Evolutionary conservation across 2,113 vertebrate genomes (phyloP), one percentile per base, ranked within the genome.

Genomic region (Stercorarius parasiticus): DNA sequence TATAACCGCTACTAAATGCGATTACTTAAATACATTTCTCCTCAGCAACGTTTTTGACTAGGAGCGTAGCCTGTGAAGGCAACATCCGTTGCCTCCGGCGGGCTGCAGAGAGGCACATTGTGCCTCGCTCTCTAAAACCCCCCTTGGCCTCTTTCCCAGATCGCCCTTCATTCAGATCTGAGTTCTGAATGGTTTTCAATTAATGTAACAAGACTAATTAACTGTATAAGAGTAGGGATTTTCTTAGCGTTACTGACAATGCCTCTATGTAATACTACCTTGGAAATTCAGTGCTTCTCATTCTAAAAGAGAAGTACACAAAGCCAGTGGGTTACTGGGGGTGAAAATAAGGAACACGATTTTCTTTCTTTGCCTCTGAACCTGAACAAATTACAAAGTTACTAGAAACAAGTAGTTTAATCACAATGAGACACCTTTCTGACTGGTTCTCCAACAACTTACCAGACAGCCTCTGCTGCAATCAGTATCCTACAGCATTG

Each of bases 131-230:
- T 49, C 49, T 22, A 30, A 72, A 88, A 13, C 50, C 27, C 50
- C 0, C 0, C 59, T 86, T 96, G 96, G 96, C 80, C 0, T 5
- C 82, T 76, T 79, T 88, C 96, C 95, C 90, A 84, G 80, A 42
- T 76, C 0, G 0, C 69, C 90, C 80, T 96, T 73, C 85, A 89
- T 95, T 96, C 92, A 82, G 22, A 49, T 82, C 86, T 23, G 29
- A 67, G 69, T 43, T 42, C 88, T 95, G 77, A 97, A 91, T 94
- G 83, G 65, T 88, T 96, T 91, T 92, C 96, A 95, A 84, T 97
- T 95, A 96, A 86, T 87, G 94, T 95, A 96, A 96, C 92, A 61
- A 84, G 94, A 40, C 90, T 97, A 96, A 97, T 97, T 97, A 97
- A 93, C 92, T 93, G 86, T 67, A 23, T 86, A 88, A 94, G 80